Base-by-base conservation (phyloP, 1,140 invertebrate species). In the Ips typographus region DNA sequence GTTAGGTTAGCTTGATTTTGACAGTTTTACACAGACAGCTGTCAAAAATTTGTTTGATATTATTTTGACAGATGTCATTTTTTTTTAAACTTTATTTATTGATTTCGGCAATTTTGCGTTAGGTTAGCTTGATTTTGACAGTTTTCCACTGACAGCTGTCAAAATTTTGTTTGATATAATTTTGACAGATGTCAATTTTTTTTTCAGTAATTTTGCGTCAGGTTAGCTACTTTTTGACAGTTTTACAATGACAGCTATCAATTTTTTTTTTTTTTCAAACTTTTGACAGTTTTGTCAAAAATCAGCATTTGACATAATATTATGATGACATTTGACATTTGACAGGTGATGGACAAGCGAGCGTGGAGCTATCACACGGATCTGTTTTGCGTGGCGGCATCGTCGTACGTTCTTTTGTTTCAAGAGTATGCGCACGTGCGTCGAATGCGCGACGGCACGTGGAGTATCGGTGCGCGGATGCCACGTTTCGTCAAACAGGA, bases 291-390 rank as follows among this genome's bases (percentile, higher is more conserved):
- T 5, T n/a, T 47, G 44, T 4, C 4, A 36, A 55, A 59, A 38
- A 59, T 8, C 22, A 5, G 3, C 5, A 22, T 41, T 67, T 67
- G 2, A n/a, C n/a, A n/a, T n/a, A n/a, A n/a, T n/a, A n/a, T n/a
- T n/a, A n/a, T n/a, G n/a, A n/a, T n/a, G n/a, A n/a, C n/a, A n/a
- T n/a, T n/a, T n/a, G n/a, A n/a, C n/a, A n/a, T n/a, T n/a, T n/a
- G n/a, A n/a, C 42, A 70, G 68, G 68, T 70, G 1, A 62, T 75
- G 4, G 92, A 93, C 69, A 85, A 89, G 49, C 87, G 88, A 75
- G 91, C 93, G 2, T 98, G 95, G 95, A 95, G 91, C 41, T 96
- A 94, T 80, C 94, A 97, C 83, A 92, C 92, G 43, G 95, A 97
- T 84, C 82, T 94, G 71, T 96, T 91, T 84, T 94, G 94, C 71